Evolutionary conservation across 2,797 vertebrate genomes (phyloP), one percentile per base, ranked within the genome.

Genomic region (Sandelia bainsii): DNA sequence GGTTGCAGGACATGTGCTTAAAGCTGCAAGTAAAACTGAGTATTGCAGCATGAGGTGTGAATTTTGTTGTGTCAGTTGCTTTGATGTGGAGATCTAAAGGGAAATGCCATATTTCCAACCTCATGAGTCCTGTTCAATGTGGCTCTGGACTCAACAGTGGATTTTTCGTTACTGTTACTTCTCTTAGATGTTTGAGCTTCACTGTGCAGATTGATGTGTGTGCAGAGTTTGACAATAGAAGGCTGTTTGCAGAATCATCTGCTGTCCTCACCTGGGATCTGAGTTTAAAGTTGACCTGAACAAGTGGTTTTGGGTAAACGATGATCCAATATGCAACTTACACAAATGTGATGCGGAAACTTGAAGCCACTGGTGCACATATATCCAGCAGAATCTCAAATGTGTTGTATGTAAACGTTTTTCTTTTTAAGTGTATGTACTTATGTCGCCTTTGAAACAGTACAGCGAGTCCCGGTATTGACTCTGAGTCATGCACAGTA

Each of bases 11-110:
- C 58, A 10, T 63, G 66, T 3, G 76, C 40, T 50, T 46, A 46
- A n/a, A n/a, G 8, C 44, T 3, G 54, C 39, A 6, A 42, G 61
- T 49, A 13, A 22, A 54, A 53, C 59, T 2, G 57, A 69, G 74
- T 58, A n/a, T 4, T 32, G 54, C 53, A 79, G 19, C 59, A 16
- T 5, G 75, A 82, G 78, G 75, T 84, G 87, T 61, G 76, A 79
- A 59, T 49, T 52, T 44, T 48, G 56, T 65, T 44, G 62, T 52
- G 69, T 70, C 5, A 0, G 22, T 25, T 22, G 68, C 73, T 87
- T 85, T 83, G 76, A 71, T 77, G 79, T 75, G 63, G 20, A 71
- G 57, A 22, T 68, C 76, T 81, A 77, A 80, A 73, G 17, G 68
- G 54, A 49, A 57, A 34, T 13, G 19, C 11, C 2, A 22, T 59